phyloP scores from a whole-genome alignment of 2,113 vertebrate genomes.

The Tragelaphus scriptus region DNA sequence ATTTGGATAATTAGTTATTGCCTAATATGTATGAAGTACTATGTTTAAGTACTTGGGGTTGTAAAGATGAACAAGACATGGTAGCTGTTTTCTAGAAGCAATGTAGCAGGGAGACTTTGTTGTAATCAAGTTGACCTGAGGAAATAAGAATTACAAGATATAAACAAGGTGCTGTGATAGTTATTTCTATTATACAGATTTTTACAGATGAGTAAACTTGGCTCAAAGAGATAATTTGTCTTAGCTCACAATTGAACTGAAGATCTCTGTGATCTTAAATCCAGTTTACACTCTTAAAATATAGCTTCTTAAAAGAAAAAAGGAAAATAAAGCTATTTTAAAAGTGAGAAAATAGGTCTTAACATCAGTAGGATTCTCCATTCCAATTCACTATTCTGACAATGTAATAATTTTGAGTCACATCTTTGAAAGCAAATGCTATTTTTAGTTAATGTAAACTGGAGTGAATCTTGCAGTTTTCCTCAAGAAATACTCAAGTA shows the following conservation, averaged over 20 bases:
- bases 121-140: not conserved
- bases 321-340: not conserved
- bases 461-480: conserved; percentile 19
- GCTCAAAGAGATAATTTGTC: not conserved
- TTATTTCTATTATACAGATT: not conserved
- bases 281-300: not conserved
- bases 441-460: conserved; percentile 20
- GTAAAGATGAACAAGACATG: not conserved
- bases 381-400: not conserved
- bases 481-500: conserved; percentile 6
- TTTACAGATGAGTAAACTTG: not conserved
- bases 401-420: not conserved
- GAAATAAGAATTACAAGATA: not conserved
- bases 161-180: not conserved
- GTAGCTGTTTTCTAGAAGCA: not conserved
- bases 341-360: not conserved
- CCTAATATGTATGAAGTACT: not conserved
- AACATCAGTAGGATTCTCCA: not conserved
- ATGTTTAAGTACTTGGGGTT: not conserved
- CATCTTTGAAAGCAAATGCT: not conserved
- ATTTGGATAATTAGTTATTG: not conserved
- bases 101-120: not conserved
- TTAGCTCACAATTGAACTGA: not conserved
- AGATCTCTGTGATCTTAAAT: not conserved
- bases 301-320: not conserved